Conservation (phyloP, 2,888 invertebrate genomes). For the Leucania comma region DNA sequence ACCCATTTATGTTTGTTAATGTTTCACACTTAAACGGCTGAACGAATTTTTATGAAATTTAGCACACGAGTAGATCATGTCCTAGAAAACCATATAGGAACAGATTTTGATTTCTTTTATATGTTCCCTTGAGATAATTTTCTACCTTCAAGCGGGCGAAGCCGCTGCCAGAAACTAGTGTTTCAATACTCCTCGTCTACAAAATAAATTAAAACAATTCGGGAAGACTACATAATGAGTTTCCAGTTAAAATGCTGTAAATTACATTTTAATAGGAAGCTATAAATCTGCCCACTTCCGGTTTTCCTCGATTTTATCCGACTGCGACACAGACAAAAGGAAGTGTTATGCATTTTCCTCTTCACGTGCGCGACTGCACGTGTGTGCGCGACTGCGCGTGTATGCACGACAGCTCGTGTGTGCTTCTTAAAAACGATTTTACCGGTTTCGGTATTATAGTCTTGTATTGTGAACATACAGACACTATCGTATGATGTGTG, state of each 20-base stretch:
- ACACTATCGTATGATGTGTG: too few relatives aligned
- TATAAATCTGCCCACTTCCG: conserved; percentile 43
- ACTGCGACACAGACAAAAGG: conserved; percentile 26
- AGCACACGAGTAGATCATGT: too few relatives aligned
- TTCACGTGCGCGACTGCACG: not conserved
- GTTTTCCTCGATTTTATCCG: conserved; percentile 37
- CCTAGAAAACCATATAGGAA: too few relatives aligned
- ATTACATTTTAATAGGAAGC: conserved; percentile 28
- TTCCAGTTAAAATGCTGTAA: conserved; percentile 27
- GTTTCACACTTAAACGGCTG: too few relatives aligned
- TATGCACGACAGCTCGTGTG: not conserved
- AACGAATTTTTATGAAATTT: too few relatives aligned
- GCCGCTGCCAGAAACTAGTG: not conserved
- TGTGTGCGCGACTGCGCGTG: too few relatives aligned
- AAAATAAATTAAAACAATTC: conserved; percentile 18
- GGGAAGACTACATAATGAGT: conserved; percentile 28
- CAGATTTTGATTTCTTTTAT: too few relatives aligned
- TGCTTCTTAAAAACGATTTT: not conserved
- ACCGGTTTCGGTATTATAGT: too few relatives aligned
- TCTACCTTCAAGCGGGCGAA: too few relatives aligned
- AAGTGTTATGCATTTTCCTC: conserved; percentile 25
- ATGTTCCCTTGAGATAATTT: too few relatives aligned
- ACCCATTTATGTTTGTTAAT: too few relatives aligned
- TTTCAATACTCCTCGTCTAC: not conserved
- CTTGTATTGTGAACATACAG: too few relatives aligned